Evolutionary conservation across 2,888 invertebrate genomes (phyloP).

Genomic region (Oscheius onirici): DNA sequence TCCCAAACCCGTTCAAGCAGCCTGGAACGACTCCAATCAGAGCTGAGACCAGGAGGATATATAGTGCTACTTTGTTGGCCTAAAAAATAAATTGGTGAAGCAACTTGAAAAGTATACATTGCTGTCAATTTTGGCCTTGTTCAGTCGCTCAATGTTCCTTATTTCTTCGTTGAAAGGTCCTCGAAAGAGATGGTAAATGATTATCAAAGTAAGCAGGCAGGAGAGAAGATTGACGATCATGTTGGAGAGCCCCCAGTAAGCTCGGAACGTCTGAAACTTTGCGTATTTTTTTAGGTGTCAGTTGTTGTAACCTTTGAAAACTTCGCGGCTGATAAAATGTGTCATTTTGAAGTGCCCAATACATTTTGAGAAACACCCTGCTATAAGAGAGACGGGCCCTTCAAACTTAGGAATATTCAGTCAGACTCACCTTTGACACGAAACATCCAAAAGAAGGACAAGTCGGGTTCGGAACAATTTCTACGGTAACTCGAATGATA

Average conservation of each 20-base stretch:
- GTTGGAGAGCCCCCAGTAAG: slow-evolving; percentile 41
- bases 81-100: slow-evolving; percentile 6
- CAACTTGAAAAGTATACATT: slow-evolving; percentile 26
- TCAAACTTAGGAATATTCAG: not conserved
- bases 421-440: slow-evolving; percentile 30
- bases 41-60: slow-evolving; percentile 39
- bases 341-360: no score
- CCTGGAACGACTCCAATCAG: slow-evolving; percentile 41
- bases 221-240: slow-evolving; percentile 40
- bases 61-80: slow-evolving; percentile 41
- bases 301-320: no score
- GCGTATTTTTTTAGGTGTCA: no score
- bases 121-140: slow-evolving; percentile 35
- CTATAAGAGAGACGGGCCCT: no score
- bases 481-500: slow-evolving; percentile 30
- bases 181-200: slow-evolving; percentile 28
- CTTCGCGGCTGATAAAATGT: no score
- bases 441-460: slow-evolving; percentile 41
- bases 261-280: slow-evolving; percentile 38
- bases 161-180: not conserved
- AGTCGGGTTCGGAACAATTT: slow-evolving; percentile 25
- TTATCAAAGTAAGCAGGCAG: slow-evolving; percentile 36
- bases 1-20: slow-evolving; percentile 37
- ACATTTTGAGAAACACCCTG: no score
- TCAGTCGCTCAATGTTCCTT: slow-evolving; percentile 27